These are phyloP conservation scores for Abrostola tripartita DNA, from an alignment of 2,888 invertebrate species.

Conservation along the genomic window DNA sequence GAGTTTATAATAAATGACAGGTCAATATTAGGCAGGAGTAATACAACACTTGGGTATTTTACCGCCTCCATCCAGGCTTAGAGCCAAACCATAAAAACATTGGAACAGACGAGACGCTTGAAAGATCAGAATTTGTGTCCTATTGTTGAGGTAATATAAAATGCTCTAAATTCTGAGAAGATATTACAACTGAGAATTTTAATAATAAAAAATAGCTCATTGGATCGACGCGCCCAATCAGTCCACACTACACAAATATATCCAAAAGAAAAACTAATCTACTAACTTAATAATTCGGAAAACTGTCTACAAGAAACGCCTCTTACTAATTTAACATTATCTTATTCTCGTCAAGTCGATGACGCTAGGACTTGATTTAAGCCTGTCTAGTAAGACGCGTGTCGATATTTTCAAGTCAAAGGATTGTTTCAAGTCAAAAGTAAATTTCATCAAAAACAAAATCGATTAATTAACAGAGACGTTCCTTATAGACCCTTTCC, in stretches of 20 bases:
- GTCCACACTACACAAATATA: slow-evolving; percentile 72
- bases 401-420: slow-evolving; percentile 38
- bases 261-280: slow-evolving; percentile 74
- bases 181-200: slow-evolving; percentile 68
- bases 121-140: slow-evolving; percentile 25
- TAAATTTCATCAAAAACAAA: slow-evolving; percentile 53
- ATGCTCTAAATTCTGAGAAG: slow-evolving; percentile 48
- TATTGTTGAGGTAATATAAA: slow-evolving; percentile 33
- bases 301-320: slow-evolving; percentile 70
- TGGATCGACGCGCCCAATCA: slow-evolving; percentile 60
- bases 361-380: slow-evolving; percentile 26
- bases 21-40: slow-evolving; percentile 22
- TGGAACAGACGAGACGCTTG: slow-evolving; percentile 3
- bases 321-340: slow-evolving; percentile 48
- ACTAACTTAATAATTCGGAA: slow-evolving; percentile 72
- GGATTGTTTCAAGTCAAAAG: slow-evolving; percentile 38
- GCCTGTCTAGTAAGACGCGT: slow-evolving; percentile 19
- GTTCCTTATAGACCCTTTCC: slow-evolving; percentile 72
- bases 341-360: slow-evolving; percentile 43
- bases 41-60: slow-evolving; percentile 36
- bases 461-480: slow-evolving; percentile 47
- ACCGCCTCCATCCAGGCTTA: slow-evolving; percentile 14
- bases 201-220: slow-evolving; percentile 58
- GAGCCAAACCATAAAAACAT: slow-evolving; percentile 18
- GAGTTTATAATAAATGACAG: slow-evolving; percentile 12